These are phyloP conservation scores for Oncorhynchus nerka DNA, from an alignment of 2,113 vertebrate genomes.

Conservation along the genomic window DNA sequence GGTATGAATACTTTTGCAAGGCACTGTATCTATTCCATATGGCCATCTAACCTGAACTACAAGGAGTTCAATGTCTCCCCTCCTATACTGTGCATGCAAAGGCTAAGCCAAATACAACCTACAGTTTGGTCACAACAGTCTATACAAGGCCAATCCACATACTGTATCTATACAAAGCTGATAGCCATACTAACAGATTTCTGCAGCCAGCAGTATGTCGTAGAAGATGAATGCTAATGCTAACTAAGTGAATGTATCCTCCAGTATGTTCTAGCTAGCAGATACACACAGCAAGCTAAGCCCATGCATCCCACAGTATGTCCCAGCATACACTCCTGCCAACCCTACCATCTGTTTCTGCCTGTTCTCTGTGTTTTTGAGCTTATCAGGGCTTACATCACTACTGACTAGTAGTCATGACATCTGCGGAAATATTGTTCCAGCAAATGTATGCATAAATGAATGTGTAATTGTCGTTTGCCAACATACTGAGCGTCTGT, in stretches of 20 bases:
- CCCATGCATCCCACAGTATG: not conserved
- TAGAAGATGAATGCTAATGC: not conserved
- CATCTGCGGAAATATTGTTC: conserved; percentile 11
- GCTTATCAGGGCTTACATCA: conserved; percentile 2
- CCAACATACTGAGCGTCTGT: not conserved
- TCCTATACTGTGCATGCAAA: no score
- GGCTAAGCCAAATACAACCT: not conserved
- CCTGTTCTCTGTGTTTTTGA: not conserved
- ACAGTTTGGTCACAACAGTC: no score
- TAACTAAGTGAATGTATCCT: not conserved
- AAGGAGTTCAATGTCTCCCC: not conserved
- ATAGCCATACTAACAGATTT: no score
- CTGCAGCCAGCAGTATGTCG: not conserved
- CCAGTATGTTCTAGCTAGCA: not conserved
- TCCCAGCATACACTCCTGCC: not conserved
- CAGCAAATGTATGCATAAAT: not conserved
- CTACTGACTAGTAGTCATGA: not conserved
- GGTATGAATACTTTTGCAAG: no score
- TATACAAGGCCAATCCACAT: no score
- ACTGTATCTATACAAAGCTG: no score
- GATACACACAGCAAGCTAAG: no score
- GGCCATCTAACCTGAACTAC: not conserved
- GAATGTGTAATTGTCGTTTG: not conserved
- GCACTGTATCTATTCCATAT: not conserved
- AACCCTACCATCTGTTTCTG: not conserved